Base-by-base conservation (phyloP, 1,140 invertebrate species). In the Leptinotarsa defecta region DNA sequence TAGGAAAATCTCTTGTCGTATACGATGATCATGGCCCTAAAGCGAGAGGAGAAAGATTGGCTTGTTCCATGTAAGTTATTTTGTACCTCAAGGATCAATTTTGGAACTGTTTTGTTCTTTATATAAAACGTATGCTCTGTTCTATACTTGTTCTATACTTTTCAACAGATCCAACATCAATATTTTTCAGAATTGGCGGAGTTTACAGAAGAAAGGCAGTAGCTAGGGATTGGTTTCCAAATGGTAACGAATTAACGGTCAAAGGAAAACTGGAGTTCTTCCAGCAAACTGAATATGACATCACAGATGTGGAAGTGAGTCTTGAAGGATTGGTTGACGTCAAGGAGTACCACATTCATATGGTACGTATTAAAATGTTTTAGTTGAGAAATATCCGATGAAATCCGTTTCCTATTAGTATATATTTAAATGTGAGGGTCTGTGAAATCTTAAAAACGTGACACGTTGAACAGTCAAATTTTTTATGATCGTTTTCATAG, bases 11-110 rank as follows among this genome's bases (percentile, higher is more conserved):
- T 19, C 84, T 99, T 48, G 94, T 97, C 1, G 91, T 98, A 62
- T 95, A 95, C 80, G 95, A 96, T 85, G 95, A 96, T 82, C 89
- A 93, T 83, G 94, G 94, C 4, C 95, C 95, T 1, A 91, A 93
- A 76, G 94, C 95, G 1, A 87, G 96, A 75, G 95, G 95, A 13
- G 93, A 96, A 84, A 86, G 96, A 78, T 87, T 98, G 80, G 95
- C 95, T 0, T 98, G 96, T 86, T 92, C 94, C 19, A 90, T 90
- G 94, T 95, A 87, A 82, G 77, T 74, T n/a, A 11, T 11, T 11
- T 0, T 43, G 8, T 43, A 11, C 34, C 34, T 43, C 34, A 43
- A 43, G 34, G 2, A 43, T 11, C 34, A 43, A 43, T 11, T 11
- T 43, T 11, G 34, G 34, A 11, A 43, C 34, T 43, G 8, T 43